Evolutionary conservation across 2,888 invertebrate genomes (phyloP).

Genomic region (Rhamnusium bicolor): DNA sequence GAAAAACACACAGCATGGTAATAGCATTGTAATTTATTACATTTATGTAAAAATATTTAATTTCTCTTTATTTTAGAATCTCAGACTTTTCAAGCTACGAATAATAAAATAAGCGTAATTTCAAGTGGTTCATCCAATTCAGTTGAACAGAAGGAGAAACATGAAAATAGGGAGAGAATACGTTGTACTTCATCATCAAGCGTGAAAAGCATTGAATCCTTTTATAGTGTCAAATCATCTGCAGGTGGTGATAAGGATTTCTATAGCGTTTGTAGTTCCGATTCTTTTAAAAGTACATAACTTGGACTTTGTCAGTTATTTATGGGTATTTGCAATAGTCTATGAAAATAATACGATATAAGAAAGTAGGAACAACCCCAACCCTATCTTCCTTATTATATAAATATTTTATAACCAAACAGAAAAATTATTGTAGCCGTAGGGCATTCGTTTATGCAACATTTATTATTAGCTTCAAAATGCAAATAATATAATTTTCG

Average conservation of each 20-base stretch:
- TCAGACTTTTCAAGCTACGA: not conserved
- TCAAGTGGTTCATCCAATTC: not conserved
- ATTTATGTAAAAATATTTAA: not conserved
- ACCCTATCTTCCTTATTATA: too few species aligned
- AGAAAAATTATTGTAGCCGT: too few species aligned
- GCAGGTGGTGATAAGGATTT: slow-evolving; percentile 8
- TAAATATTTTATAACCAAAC: too few species aligned
- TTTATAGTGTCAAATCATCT: slow-evolving; percentile 32
- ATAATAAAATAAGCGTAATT: not conserved
- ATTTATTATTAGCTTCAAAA: too few species aligned
- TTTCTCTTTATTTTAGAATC: not conserved
- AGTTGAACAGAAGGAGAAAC: not conserved
- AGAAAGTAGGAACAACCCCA: too few species aligned
- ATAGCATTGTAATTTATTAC: not conserved
- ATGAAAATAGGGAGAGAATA: not conserved
- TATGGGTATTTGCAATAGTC: too few species aligned
- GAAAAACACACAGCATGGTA: not conserved
- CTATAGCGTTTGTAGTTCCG: slow-evolving; percentile 31
- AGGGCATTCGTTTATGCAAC: too few species aligned
- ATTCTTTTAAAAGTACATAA: slow-evolving; percentile 36
- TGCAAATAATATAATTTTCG: too few species aligned
- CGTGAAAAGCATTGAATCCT: slow-evolving; percentile 14
- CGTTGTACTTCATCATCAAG: slow-evolving; percentile 18
- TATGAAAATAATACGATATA: too few species aligned
- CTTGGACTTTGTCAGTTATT: too few species aligned